Percentiles rank a stretch among this genome's conserved stretches.
Conservation (phyloP, 2,888 invertebrate genomes). For the Orchesella flavescens region DNA sequence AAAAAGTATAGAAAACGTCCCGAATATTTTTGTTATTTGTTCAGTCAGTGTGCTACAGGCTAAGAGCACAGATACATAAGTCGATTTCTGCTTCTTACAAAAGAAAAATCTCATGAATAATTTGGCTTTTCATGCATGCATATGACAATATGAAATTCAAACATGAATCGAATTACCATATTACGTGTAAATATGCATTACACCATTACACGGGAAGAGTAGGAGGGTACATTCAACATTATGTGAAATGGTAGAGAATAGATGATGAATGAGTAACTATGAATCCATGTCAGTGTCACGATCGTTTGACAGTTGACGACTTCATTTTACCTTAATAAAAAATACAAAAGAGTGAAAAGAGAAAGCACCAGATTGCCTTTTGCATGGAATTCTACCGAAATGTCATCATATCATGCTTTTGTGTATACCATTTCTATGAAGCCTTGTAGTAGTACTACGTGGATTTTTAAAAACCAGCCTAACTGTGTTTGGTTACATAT, state of each 20-base stretch:
- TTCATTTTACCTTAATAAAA: constrained; percentile 43
- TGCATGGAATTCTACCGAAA: not conserved
- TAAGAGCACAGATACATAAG: too few relatives aligned
- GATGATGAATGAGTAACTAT: constrained; percentile 32
- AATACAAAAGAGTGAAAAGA: constrained; percentile 12
- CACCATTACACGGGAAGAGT: not conserved
- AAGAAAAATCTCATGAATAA: constrained; percentile 27
- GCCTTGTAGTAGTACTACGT: too few relatives aligned
- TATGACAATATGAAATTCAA: constrained; percentile 19
- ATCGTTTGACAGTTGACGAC: constrained; percentile 49
- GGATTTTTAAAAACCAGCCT: too few relatives aligned
- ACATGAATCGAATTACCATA: constrained; percentile 31
- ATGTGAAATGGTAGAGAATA: constrained; percentile 12
- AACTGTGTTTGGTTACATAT: too few relatives aligned
- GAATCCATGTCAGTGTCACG: constrained; percentile 42
- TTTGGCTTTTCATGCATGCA: constrained; percentile 31
- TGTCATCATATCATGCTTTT: not conserved
- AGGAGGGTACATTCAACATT: not conserved
- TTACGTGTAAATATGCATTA: not conserved
- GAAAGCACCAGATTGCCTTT: not conserved
- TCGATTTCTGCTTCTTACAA: not conserved
- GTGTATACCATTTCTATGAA: not conserved
- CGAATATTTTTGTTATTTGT: too few relatives aligned
- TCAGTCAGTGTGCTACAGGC: too few relatives aligned
- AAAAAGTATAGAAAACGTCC: too few relatives aligned